Percentiles rank a stretch among this genome's conserved stretches.
Evolutionary conservation across 2,888 invertebrate species (phyloP).

Genomic region (Herminia tarsipennalis): DNA sequence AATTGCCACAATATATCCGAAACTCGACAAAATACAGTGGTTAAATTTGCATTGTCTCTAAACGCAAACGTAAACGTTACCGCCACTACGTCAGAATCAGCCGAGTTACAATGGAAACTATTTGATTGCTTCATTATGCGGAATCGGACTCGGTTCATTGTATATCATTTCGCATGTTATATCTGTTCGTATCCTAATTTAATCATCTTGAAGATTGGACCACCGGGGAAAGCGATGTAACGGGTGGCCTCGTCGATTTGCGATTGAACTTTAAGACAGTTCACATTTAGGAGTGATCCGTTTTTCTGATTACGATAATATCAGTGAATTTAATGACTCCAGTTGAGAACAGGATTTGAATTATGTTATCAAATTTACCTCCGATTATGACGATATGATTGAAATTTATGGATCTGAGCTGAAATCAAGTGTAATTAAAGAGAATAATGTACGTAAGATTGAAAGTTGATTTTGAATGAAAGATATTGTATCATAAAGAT

Average conservation of each 20-base stretch:
- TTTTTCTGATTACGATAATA: constrained; percentile 49
- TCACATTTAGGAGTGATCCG: constrained; percentile 58
- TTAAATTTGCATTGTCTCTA: neutral
- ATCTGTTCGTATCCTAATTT: constrained; percentile 82
- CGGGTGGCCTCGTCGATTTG: constrained; percentile 71
- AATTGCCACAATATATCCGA: no score
- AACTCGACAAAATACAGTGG: neutral
- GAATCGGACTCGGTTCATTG: constrained; percentile 75
- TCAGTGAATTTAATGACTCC: constrained; percentile 39
- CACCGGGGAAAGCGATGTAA: constrained; percentile 74
- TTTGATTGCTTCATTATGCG: constrained; percentile 85
- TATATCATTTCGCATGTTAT: constrained; percentile 84
- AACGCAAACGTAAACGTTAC: constrained; percentile 53
- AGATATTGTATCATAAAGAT: no score
- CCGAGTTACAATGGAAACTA: constrained; percentile 71
- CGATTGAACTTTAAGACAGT: constrained; percentile 72
- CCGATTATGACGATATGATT: constrained; percentile 28
- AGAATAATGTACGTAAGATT: constrained; percentile 26
- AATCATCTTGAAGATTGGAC: constrained; percentile 84
- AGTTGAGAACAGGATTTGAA: constrained; percentile 26
- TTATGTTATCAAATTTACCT: constrained; percentile 26
- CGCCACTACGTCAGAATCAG: constrained; percentile 48
- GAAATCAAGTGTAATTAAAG: constrained; percentile 22
- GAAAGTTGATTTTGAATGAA: constrained; percentile 16
- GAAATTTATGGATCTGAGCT: constrained; percentile 25